These are phyloP conservation scores for Corythoichthys intestinalis DNA, from an alignment of 2,113 vertebrate species.

Conservation along the genomic window DNA sequence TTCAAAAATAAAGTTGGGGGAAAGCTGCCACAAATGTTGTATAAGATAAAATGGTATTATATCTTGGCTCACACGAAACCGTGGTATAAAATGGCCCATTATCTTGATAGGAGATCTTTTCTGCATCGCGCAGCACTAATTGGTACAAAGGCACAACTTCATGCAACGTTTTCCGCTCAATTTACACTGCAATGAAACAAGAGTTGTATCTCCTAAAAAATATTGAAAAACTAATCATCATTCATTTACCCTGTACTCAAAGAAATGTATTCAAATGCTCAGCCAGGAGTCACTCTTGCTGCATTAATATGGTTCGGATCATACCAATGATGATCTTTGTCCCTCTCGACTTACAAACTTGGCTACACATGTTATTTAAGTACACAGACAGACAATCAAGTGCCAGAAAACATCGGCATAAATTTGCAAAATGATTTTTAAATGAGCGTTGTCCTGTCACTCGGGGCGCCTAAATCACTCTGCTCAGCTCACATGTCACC, in stretches of 20 bases:
- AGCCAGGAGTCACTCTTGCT: not conserved
- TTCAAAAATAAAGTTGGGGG: too few relatives aligned
- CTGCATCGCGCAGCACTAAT: too few relatives aligned
- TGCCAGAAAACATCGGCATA: conserved; percentile 1
- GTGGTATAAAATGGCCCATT: too few relatives aligned
- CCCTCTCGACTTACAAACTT: not conserved
- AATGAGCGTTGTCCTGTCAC: conserved; percentile 1
- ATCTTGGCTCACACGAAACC: too few relatives aligned
- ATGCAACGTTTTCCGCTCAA: too few relatives aligned
- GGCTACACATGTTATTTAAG: conserved; percentile 5
- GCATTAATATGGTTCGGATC: not conserved
- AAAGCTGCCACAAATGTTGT: too few relatives aligned
- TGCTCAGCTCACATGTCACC: not conserved
- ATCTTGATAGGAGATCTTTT: too few relatives aligned
- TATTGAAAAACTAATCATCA: not conserved
- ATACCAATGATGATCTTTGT: conserved; percentile 5
- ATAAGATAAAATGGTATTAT: too few relatives aligned
- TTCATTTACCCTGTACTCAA: not conserved
- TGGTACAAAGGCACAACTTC: too few relatives aligned
- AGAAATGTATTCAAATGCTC: not conserved
- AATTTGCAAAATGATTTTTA: conserved; percentile 6
- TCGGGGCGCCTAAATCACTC: conserved; percentile 14
- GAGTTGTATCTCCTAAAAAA: not conserved
- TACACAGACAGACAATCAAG: not conserved
- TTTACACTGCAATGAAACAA: too few relatives aligned